Percentiles rank a stretch among this genome's conserved stretches.
Evolutionary conservation across 2,113 vertebrate species (phyloP).

Genomic region (Hypomesus transpacificus): DNA sequence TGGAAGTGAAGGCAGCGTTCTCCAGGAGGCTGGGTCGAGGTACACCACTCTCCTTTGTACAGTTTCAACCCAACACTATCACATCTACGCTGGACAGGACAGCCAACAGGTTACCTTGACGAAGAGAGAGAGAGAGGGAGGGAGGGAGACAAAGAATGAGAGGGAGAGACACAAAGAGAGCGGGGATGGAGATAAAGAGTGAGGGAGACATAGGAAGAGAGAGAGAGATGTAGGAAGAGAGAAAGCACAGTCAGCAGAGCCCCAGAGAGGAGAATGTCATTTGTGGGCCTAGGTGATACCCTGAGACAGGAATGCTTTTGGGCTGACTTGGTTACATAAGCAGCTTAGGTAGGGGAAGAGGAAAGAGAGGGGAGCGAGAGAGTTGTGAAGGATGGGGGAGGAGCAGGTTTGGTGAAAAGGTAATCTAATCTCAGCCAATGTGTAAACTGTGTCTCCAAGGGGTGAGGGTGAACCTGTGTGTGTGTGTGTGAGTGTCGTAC

Average conservation of each 20-base stretch:
- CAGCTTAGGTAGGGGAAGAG: constrained; percentile 43
- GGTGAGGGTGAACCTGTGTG: too few species aligned
- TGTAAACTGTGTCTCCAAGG: background rate
- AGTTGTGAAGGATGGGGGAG: constrained; percentile 34
- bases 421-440: constrained; percentile 8
- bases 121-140: too few species aligned
- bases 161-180: too few species aligned
- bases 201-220: background rate
- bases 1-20: too few species aligned
- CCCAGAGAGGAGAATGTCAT: constrained; percentile 45
- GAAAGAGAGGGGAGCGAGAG: constrained; percentile 31
- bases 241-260: constrained; percentile 11
- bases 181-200: too few species aligned
- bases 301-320: constrained; percentile 55
- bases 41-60: too few species aligned
- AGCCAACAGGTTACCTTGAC: too few species aligned
- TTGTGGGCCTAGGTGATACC: constrained; percentile 33
- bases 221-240: background rate
- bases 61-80: too few species aligned
- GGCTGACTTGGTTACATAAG: constrained; percentile 55
- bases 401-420: background rate
- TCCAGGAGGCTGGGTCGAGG: too few species aligned
- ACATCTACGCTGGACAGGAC: too few species aligned
- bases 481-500: constrained; percentile 67
- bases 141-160: too few species aligned